phyloP scores from a whole-genome alignment of 2,113 vertebrate species.

The Xiphophorus hellerii region DNA sequence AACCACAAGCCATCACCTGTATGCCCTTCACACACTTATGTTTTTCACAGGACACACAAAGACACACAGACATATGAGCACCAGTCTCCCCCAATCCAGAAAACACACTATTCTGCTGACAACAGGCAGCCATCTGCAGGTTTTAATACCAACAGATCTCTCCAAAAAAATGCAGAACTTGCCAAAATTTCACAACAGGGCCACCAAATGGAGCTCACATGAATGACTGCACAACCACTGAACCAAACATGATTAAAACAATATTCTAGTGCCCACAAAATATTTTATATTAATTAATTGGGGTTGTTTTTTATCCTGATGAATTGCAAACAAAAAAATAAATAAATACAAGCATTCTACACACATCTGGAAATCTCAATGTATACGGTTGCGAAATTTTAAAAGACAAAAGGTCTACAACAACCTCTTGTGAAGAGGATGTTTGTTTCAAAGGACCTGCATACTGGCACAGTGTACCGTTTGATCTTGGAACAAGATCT shows the following conservation, averaged over 20 bases:
- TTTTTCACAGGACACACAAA: slow-evolving; percentile 17
- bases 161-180: slow-evolving; percentile 31
- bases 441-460: background rate
- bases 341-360: background rate
- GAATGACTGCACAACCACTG: slow-evolving; percentile 47
- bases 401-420: background rate
- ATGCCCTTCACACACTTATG: slow-evolving; percentile 6
- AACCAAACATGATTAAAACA: slow-evolving; percentile 32
- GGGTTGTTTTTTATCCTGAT: background rate
- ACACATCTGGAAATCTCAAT: background rate
- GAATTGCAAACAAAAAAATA: background rate
- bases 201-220: slow-evolving; percentile 41
- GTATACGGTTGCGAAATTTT: background rate
- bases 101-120: slow-evolving; percentile 39
- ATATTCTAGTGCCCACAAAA: slow-evolving; percentile 1
- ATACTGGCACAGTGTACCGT: background rate
- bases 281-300: slow-evolving; percentile 13
- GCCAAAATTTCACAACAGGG: slow-evolving; percentile 48
- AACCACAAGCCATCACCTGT: slow-evolving; percentile 38
- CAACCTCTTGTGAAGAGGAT: background rate
- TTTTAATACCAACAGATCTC: slow-evolving; percentile 51
- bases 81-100: slow-evolving; percentile 38
- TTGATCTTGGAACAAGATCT: background rate
- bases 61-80: slow-evolving; percentile 45
- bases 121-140: slow-evolving; percentile 57